These are phyloP conservation scores for Motacilla alba DNA, from an alignment of 2,113 vertebrate species.

Conservation along the genomic window DNA sequence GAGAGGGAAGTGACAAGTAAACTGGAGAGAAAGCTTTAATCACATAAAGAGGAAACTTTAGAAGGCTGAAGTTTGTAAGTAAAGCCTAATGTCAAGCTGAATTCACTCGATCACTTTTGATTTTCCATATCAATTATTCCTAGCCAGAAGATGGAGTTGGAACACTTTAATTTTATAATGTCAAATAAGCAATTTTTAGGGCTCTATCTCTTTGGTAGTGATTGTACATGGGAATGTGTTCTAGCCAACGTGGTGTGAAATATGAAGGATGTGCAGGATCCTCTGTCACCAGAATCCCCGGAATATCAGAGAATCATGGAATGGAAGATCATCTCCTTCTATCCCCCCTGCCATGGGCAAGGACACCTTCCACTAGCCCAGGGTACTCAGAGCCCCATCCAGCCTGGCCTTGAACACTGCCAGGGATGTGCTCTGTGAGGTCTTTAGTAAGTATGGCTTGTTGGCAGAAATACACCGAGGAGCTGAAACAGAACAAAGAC, in stretches of 20 bases:
- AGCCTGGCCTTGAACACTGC: not conserved
- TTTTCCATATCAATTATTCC: not conserved
- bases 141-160: slow-evolving; percentile 22
- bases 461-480: not conserved
- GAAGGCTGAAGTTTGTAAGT: not conserved
- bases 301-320: not conserved
- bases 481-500: not conserved
- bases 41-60: not conserved
- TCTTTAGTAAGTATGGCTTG: not conserved
- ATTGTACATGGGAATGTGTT: not conserved
- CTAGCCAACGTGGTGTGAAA: not conserved
- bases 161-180: not conserved
- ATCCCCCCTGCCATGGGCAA: too few relatives aligned
- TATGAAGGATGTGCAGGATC: not conserved
- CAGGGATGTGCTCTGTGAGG: not conserved
- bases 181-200: not conserved
- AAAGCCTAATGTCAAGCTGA: not conserved
- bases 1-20: not conserved
- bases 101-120: not conserved
- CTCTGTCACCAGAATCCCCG: not conserved
- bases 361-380: too few relatives aligned
- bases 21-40: not conserved
- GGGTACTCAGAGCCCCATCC: not conserved
- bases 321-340: not conserved
- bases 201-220: not conserved